Base-by-base conservation (phyloP, 2,113 vertebrate species). In the Suncus etruscus region DNA sequence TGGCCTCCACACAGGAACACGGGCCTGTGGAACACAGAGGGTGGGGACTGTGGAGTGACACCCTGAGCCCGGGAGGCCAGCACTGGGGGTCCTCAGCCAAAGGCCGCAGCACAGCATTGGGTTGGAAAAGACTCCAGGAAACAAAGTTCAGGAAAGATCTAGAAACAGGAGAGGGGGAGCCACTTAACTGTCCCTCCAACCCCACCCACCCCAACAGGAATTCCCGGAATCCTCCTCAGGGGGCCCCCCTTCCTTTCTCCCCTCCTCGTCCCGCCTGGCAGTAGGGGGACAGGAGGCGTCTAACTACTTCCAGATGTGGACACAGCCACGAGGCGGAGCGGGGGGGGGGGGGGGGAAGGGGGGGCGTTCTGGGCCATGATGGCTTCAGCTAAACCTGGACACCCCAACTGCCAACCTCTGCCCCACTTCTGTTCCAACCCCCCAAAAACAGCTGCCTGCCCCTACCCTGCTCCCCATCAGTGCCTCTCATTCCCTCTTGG, bases 1-100 rank as follows among this genome's bases (percentile, higher is more conserved):
- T 98, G 98, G 39, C 99, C 99, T 75, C 99, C 99, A 6, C 99
- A 99, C 77, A 95, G 96, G 97, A 99, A 99, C 94, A 97, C 85
- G 0, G 99, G 98, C 97, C 99, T 99, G 93, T 73, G 83, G 92
- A 65, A 94, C 39, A 85, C 50, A 91, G 87, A 66, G 48, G 15
- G 15, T 7, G 4, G n/a, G 24, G 31, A 54, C 31, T 48, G 12
- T 18, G 16, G 77, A 29, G 65, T 9, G 27, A 27, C 66, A 48
- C 45, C 11, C 32, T 51, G 39, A 75, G 15, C 20, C 22, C 25
- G 74, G 5, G 58, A 32, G 29, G n/a, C 25, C 11, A 78, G 25
- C 18, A 80, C 31, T 4, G 24, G 50, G 78, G 74, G 51, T 18
- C 61, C 8, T 27, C 79, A 39, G 14, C 1, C 27, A 10, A 65